phyloP scores from a whole-genome alignment of 2,888 invertebrate species.

The Chaetogeoica ovagalla region DNA sequence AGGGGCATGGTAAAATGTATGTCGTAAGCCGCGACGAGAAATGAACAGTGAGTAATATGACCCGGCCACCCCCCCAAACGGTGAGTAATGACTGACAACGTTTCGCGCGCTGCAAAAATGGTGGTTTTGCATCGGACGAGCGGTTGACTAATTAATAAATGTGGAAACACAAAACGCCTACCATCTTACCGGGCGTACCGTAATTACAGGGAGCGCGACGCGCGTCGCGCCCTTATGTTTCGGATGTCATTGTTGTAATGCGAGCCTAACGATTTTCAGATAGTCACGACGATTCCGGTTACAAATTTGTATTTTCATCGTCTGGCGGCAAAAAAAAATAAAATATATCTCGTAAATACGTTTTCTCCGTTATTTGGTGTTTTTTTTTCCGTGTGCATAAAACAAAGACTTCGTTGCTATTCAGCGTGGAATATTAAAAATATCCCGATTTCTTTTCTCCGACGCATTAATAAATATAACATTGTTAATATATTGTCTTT shows the following conservation, averaged over 20 bases:
- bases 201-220: conserved; percentile 11
- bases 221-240: not conserved
- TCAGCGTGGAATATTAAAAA: too few relatives aligned
- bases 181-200: not conserved
- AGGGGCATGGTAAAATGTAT: too few relatives aligned
- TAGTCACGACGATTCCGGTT: not conserved
- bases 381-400: too few relatives aligned
- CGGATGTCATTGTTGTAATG: conserved; percentile 18
- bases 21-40: not conserved
- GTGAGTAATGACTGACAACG: conserved; percentile 44
- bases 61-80: not conserved
- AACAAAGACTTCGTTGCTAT: too few relatives aligned
- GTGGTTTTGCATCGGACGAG: not conserved
- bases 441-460: too few relatives aligned
- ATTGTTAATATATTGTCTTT: too few relatives aligned
- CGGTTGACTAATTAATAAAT: conserved; percentile 46
- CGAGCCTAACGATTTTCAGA: conserved; percentile 21
- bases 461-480: too few relatives aligned
- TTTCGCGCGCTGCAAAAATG: not conserved
- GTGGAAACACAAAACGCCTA: conserved; percentile 7
- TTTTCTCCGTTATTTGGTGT: too few relatives aligned
- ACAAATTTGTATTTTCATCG: too few relatives aligned
- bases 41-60: conserved; percentile 42
- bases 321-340: too few relatives aligned
- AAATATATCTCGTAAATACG: too few relatives aligned